phyloP scores from a whole-genome alignment of 2,797 vertebrate genomes.

The Sebastes diploproa region DNA sequence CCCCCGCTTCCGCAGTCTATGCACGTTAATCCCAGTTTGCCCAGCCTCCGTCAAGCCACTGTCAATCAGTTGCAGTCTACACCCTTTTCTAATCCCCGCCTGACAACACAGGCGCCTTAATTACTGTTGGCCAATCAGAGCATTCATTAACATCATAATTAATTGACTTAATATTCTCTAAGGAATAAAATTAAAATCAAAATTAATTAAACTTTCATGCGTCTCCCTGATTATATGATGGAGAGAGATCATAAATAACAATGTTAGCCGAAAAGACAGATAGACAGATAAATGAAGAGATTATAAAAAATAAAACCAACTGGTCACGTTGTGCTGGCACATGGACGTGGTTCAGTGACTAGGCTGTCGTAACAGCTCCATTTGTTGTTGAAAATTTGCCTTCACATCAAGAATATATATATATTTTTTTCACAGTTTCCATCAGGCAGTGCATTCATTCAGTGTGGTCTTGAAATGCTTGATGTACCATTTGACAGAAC shows the following conservation, averaged over 20 bases:
- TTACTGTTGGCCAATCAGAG: slow-evolving; percentile 30
- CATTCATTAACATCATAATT: slow-evolving; percentile 38
- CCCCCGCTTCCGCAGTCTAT: not conserved
- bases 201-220: slow-evolving; percentile 43
- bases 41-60: not conserved
- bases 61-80: not conserved
- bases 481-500: slow-evolving; percentile 71
- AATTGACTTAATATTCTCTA: slow-evolving; percentile 37
- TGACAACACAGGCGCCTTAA: slow-evolving; percentile 11
- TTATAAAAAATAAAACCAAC: not conserved
- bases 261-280: not conserved
- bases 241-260: slow-evolving; percentile 12
- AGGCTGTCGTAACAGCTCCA: not conserved
- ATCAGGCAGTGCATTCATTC: slow-evolving; percentile 21
- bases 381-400: slow-evolving; percentile 18
- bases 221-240: slow-evolving; percentile 23
- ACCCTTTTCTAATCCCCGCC: not conserved
- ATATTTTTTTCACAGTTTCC: not conserved
- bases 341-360: not conserved
- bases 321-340: not conserved
- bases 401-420: not conserved
- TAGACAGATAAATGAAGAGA: not conserved
- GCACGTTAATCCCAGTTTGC: not conserved
- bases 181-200: slow-evolving; percentile 27
- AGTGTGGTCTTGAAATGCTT: slow-evolving; percentile 59